Evolutionary conservation across 2,797 vertebrate species (phyloP).

Genomic region (Channa striata): DNA sequence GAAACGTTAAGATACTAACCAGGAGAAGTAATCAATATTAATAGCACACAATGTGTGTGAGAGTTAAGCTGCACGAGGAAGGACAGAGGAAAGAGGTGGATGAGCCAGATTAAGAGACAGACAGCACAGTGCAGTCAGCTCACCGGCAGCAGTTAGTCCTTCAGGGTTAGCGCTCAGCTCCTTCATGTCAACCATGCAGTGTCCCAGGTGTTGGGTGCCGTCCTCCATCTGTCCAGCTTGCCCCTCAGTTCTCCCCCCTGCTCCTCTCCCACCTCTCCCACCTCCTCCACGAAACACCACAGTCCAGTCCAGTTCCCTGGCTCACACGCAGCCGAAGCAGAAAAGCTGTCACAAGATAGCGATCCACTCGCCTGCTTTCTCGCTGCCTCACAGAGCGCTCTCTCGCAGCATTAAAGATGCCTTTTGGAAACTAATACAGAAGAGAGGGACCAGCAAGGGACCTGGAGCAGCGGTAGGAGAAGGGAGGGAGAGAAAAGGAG

Average conservation of each 20-base stretch:
- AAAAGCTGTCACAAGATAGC: slow-evolving; percentile 71
- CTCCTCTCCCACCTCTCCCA: slow-evolving; percentile 57
- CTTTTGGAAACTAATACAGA: slow-evolving; percentile 79
- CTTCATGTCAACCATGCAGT: slow-evolving; percentile 82
- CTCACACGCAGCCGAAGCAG: slow-evolving; percentile 52
- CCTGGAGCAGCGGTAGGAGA: slow-evolving; percentile 54
- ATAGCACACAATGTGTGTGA: slow-evolving; percentile 24
- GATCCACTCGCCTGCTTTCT: slow-evolving; percentile 63
- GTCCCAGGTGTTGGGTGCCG: slow-evolving; percentile 73
- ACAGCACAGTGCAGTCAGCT: slow-evolving; percentile 63
- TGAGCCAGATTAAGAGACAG: slow-evolving; percentile 42
- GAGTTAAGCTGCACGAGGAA: slow-evolving; percentile 42
- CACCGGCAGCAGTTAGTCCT: slow-evolving; percentile 76
- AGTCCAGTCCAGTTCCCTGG: slow-evolving; percentile 77
- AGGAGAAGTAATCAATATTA: slow-evolving; percentile 8
- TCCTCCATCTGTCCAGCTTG: slow-evolving; percentile 79
- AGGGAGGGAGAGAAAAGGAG: slow-evolving; percentile 26
- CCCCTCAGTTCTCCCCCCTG: slow-evolving; percentile 54
- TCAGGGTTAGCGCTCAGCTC: slow-evolving; percentile 72
- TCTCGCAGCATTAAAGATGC: slow-evolving; percentile 71
- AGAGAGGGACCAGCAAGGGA: slow-evolving; percentile 71
- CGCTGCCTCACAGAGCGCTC: slow-evolving; percentile 69
- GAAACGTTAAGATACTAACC: neutral
- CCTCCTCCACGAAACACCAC: slow-evolving; percentile 76
- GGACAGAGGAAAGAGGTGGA: slow-evolving; percentile 26